Percentiles rank a stretch among this genome's conserved stretches.
Conservation (phyloP, 2,797 vertebrate species). For the Stomatorhinus walkeri region DNA sequence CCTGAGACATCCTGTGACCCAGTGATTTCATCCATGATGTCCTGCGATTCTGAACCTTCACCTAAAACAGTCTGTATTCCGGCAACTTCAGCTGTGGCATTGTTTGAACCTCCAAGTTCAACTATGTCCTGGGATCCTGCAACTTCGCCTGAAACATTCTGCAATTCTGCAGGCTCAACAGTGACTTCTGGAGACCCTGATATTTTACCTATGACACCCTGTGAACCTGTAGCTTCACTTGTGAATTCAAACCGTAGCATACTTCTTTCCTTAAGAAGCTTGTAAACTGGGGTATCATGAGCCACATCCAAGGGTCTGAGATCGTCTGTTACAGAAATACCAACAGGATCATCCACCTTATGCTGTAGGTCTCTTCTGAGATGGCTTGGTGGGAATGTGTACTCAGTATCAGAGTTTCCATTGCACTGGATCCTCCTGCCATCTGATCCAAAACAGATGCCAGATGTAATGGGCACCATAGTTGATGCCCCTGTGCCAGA, state of each 20-base stretch:
- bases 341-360: conserved; percentile 28
- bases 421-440: conserved; percentile 25
- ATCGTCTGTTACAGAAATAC: conserved; percentile 28
- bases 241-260: background rate
- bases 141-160: background rate
- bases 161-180: background rate
- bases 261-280: background rate
- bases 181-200: background rate
- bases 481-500: conserved; percentile 27
- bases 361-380: conserved; percentile 22
- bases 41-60: background rate
- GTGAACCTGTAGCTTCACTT: conserved; percentile 22
- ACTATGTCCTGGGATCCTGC: background rate
- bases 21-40: background rate
- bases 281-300: background rate
- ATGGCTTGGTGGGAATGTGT: conserved; percentile 24
- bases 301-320: background rate
- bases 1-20: background rate
- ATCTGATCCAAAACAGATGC: conserved; percentile 25
- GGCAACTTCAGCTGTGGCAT: background rate
- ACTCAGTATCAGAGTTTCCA: conserved; percentile 9
- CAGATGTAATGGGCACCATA: conserved; percentile 19
- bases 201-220: background rate
- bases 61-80: background rate
- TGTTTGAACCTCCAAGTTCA: background rate